These are phyloP conservation scores for Sarcophaga bullata DNA, from an alignment of 1,140 invertebrate species.

Conservation along the genomic window DNA sequence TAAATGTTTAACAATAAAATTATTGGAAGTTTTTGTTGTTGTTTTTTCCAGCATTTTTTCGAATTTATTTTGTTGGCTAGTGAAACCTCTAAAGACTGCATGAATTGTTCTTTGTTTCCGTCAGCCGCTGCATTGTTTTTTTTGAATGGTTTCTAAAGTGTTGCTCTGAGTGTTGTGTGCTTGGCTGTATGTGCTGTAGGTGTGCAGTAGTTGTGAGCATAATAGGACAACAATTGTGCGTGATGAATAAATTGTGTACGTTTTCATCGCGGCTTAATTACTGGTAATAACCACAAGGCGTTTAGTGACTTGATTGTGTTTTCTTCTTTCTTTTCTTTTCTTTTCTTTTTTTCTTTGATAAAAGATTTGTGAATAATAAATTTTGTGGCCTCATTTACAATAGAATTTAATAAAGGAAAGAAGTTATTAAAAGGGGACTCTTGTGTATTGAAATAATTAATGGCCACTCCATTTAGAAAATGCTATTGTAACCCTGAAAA, in stretches of 20 bases:
- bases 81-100: neutral
- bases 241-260: neutral
- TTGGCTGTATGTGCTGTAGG: neutral
- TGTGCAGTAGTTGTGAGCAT: no score
- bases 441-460: no score
- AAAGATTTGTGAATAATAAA: no score
- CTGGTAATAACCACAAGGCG: constrained; percentile 17
- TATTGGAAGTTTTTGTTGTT: neutral
- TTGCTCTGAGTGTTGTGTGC: neutral
- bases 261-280: constrained; percentile 27
- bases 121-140: constrained; percentile 9
- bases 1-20: constrained; percentile 38
- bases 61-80: constrained; percentile 11
- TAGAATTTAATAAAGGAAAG: no score
- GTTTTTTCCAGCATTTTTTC: neutral
- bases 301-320: neutral
- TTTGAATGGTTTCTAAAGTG: constrained; percentile 13
- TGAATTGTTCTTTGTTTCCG: neutral
- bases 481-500: no score
- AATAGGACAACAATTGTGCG: neutral
- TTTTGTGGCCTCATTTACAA: no score
- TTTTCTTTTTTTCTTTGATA: neutral
- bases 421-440: no score
- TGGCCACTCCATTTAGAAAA: no score
- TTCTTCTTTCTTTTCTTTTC: constrained; percentile 6